These are phyloP conservation scores for Muntiacus reevesi DNA, from an alignment of 2,113 vertebrate species.

Conservation along the genomic window DNA sequence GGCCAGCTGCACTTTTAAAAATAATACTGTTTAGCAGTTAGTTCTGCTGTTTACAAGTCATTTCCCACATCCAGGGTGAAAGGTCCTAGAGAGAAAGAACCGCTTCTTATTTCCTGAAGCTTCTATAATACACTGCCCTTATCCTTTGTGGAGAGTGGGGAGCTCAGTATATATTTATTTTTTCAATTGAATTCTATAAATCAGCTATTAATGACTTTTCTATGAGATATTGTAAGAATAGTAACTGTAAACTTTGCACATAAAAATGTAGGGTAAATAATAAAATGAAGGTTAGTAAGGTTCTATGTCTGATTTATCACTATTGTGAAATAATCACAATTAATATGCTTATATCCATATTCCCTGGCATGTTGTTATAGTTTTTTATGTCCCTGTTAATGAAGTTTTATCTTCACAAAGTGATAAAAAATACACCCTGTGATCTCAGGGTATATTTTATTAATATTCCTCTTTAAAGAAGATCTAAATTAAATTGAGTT, in stretches of 20 bases:
- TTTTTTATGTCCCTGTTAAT: slow-evolving; percentile 49
- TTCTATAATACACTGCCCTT: background rate
- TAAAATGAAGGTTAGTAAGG: slow-evolving; percentile 27
- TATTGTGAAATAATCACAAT: slow-evolving; percentile 53
- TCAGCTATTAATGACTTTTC: background rate
- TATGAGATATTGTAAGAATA: slow-evolving; percentile 25
- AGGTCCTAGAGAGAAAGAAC: background rate
- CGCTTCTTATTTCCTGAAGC: background rate
- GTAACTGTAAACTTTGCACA: slow-evolving; percentile 13
- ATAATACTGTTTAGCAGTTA: background rate
- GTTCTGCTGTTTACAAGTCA: background rate
- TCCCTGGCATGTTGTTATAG: slow-evolving; percentile 51
- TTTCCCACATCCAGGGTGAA: background rate
- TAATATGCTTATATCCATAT: slow-evolving; percentile 55
- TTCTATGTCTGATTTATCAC: slow-evolving; percentile 36
- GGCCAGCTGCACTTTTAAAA: background rate
- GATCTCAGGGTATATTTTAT: slow-evolving; percentile 29
- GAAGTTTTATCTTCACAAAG: slow-evolving; percentile 43
- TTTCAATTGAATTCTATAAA: background rate
- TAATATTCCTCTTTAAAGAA: slow-evolving; percentile 49
- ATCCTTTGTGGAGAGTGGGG: background rate
- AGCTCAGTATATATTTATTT: background rate
- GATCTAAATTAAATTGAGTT: slow-evolving; percentile 29
- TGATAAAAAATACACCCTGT: slow-evolving; percentile 51
- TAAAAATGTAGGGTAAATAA: slow-evolving; percentile 53